phyloP scores from a whole-genome alignment of 1,140 invertebrate genomes.

The Palaemon carinicauda region DNA sequence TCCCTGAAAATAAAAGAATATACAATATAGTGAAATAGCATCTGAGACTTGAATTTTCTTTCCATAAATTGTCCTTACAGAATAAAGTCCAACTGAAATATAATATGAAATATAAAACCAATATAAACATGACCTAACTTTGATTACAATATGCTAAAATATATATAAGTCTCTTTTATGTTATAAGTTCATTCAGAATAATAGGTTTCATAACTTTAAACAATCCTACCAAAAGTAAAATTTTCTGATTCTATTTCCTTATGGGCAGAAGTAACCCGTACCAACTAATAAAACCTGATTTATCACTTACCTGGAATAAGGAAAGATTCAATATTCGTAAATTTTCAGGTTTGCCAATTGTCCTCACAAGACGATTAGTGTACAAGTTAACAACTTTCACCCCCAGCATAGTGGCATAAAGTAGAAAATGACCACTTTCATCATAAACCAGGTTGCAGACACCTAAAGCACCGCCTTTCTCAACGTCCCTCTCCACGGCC shows the following conservation, averaged over 20 bases:
- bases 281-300: not conserved
- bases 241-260: no score
- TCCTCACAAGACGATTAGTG: slow-evolving; percentile 86
- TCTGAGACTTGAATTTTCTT: no score
- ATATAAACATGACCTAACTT: no score
- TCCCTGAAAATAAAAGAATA: slow-evolving; percentile 69
- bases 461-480: slow-evolving; percentile 84
- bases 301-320: slow-evolving; percentile 78
- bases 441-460: slow-evolving; percentile 91
- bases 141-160: no score
- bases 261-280: no score
- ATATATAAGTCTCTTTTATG: no score
- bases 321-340: slow-evolving; percentile 86
- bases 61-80: no score
- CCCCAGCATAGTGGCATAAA: slow-evolving; percentile 96
- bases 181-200: no score
- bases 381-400: slow-evolving; percentile 94
- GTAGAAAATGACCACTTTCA: slow-evolving; percentile 90
- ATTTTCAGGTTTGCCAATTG: slow-evolving; percentile 96
- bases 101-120: no score
- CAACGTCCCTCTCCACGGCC: slow-evolving; percentile 93
- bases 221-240: no score
- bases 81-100: no score
- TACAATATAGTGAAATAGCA: not conserved
- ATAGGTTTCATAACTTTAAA: no score